Conservation (phyloP, 2,888 invertebrate genomes). For the Calameuta filiformis region DNA sequence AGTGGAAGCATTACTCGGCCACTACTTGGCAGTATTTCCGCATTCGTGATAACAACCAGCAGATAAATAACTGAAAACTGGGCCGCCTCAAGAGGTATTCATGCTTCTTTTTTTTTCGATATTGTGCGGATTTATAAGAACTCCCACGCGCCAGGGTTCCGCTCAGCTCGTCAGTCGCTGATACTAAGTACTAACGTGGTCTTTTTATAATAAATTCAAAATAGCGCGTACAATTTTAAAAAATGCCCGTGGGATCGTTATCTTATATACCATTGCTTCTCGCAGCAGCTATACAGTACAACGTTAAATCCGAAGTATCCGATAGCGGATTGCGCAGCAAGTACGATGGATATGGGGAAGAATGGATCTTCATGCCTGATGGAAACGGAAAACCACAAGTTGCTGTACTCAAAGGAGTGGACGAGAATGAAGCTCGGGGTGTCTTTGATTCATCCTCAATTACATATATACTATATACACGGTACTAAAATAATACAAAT, state of each 20-base stretch:
- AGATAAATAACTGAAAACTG: slow-evolving; percentile 48
- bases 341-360: slow-evolving; percentile 62
- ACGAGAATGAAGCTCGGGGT: slow-evolving; percentile 39
- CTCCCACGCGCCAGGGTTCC: neutral
- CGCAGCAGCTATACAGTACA: slow-evolving; percentile 9
- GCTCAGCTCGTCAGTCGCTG: neutral
- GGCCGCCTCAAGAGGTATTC: slow-evolving; percentile 37
- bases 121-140: slow-evolving; percentile 46
- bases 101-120: slow-evolving; percentile 27
- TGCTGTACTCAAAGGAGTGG: slow-evolving; percentile 52
- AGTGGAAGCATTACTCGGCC: slow-evolving; percentile 15
- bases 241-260: neutral
- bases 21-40: slow-evolving; percentile 51
- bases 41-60: slow-evolving; percentile 41
- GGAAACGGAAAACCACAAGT: slow-evolving; percentile 62
- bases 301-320: neutral
- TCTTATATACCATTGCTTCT: slow-evolving; percentile 3
- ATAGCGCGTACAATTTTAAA: neutral
- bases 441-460: slow-evolving; percentile 47
- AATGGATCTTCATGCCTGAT: slow-evolving; percentile 65
- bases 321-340: slow-evolving; percentile 48
- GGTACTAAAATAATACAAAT: slow-evolving; percentile 38
- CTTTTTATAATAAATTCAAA: neutral
- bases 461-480: slow-evolving; percentile 54
- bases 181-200: neutral